Evolutionary conservation across 2,113 vertebrate genomes (phyloP).

Genomic region (Barnardius zonarius): DNA sequence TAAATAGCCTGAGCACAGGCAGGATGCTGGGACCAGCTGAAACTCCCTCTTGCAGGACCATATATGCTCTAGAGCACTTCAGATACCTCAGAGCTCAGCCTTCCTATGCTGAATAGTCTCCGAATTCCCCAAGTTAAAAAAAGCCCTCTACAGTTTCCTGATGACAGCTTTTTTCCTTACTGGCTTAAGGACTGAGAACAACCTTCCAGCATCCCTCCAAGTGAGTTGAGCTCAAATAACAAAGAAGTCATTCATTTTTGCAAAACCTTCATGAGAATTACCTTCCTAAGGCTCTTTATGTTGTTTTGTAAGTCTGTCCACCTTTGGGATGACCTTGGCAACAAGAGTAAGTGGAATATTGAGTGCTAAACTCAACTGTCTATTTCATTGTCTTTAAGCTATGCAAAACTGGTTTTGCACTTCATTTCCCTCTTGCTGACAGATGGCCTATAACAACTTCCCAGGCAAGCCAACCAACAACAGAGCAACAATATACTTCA

Average conservation of each 20-base stretch:
- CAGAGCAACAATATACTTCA: background rate
- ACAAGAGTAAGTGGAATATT: background rate
- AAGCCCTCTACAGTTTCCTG: background rate
- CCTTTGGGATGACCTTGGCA: background rate
- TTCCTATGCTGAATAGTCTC: background rate
- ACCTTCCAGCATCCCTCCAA: background rate
- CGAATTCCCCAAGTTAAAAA: background rate
- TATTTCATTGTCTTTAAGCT: background rate
- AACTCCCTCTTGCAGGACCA: background rate
- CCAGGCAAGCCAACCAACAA: background rate
- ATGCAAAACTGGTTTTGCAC: background rate
- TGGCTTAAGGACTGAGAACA: background rate
- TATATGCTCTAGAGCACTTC: background rate
- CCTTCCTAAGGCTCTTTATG: background rate
- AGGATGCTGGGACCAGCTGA: background rate
- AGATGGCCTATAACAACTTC: background rate
- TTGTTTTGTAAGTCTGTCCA: background rate
- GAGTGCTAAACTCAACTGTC: background rate
- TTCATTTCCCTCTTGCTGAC: background rate
- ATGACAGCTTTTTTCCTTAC: background rate
- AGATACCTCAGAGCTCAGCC: background rate
- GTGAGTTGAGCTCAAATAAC: background rate
- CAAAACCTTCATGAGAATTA: background rate
- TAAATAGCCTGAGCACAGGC: conserved; percentile 6
- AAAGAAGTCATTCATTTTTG: background rate